Conservation (phyloP, 2,113 vertebrate species). For the Leuciscus idus region DNA sequence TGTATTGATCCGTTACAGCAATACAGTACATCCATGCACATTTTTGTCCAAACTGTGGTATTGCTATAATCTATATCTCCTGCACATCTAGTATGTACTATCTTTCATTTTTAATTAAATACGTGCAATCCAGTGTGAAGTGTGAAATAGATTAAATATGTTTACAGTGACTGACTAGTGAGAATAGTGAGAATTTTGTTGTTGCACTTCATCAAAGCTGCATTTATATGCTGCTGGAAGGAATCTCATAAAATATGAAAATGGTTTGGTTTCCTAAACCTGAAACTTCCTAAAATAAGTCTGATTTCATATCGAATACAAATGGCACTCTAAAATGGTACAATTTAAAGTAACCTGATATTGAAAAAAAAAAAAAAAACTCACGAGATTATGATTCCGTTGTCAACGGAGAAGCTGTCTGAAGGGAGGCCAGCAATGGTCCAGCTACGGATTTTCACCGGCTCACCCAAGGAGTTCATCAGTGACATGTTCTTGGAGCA, state of each 20-base stretch:
- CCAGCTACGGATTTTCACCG: constrained; percentile 85
- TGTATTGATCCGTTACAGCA: not conserved
- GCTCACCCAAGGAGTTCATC: constrained; percentile 82
- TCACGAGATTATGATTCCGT: constrained; percentile 90
- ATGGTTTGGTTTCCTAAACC: constrained; percentile 7
- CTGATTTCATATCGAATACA: not conserved
- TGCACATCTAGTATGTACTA: not conserved
- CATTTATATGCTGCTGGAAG: not conserved
- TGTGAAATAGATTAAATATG: not conserved
- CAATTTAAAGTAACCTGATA: not conserved
- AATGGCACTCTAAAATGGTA: not conserved
- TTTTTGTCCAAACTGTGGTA: not conserved
- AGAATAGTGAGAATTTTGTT: not conserved
- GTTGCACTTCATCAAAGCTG: constrained; percentile 1
- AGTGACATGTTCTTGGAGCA: constrained; percentile 85
- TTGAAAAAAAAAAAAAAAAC: constrained; percentile 25
- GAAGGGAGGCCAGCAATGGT: constrained; percentile 90
- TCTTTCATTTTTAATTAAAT: not conserved
- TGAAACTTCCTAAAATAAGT: not conserved
- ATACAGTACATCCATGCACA: no score
- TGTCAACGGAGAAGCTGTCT: constrained; percentile 88
- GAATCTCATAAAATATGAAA: constrained; percentile 13
- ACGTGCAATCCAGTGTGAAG: not conserved
- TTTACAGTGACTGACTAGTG: not conserved
- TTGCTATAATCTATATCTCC: not conserved